Conservation (phyloP, 2,113 vertebrate genomes). For the Oxygymnocypris stewartii region DNA sequence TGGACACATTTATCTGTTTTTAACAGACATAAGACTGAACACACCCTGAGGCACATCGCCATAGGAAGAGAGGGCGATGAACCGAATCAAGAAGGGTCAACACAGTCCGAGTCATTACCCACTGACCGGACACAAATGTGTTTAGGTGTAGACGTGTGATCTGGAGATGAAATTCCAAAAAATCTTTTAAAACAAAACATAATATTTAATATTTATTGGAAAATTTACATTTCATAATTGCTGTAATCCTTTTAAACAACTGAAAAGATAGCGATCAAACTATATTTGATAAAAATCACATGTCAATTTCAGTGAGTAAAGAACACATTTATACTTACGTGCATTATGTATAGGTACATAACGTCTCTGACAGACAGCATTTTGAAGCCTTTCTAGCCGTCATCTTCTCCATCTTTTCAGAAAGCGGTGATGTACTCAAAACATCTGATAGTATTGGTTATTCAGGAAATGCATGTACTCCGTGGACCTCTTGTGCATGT, state of each 20-base stretch:
- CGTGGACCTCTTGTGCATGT: no score
- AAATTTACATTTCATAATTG: neutral
- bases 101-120: slow-evolving; percentile 32
- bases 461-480: neutral
- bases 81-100: slow-evolving; percentile 47
- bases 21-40: slow-evolving; percentile 46
- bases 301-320: no score
- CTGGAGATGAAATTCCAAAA: slow-evolving; percentile 20
- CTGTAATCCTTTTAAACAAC: no score
- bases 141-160: neutral
- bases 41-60: slow-evolving; percentile 34
- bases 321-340: no score
- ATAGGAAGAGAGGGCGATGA: slow-evolving; percentile 44
- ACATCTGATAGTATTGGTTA: neutral
- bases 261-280: no score
- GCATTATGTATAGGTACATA: no score
- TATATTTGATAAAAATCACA: no score
- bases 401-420: no score
- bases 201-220: neutral
- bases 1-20: slow-evolving; percentile 49
- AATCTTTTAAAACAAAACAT: neutral
- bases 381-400: no score
- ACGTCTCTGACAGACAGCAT: no score
- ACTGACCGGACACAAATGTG: slow-evolving; percentile 20
- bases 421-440: no score